A percentile compares a stretch with the other conserved stretches of the same genome.
Conservation (phyloP, 2,888 invertebrate genomes). For the Latrodectus hesperus region DNA sequence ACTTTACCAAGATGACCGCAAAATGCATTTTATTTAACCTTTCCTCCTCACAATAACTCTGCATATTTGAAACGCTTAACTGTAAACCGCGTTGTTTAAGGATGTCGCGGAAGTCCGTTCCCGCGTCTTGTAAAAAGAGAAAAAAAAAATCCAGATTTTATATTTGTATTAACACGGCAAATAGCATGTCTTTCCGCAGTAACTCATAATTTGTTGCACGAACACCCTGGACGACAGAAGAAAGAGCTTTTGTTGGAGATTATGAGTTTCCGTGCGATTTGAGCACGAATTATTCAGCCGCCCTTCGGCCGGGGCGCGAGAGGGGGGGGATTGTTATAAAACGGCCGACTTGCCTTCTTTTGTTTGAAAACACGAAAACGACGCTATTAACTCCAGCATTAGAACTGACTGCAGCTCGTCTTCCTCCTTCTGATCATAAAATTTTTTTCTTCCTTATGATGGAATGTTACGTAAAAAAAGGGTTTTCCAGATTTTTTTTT, state of each 20-base stretch:
- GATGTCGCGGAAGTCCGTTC: too few species aligned
- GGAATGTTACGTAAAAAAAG: not conserved
- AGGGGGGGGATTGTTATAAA: constrained; percentile 9
- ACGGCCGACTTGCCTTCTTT: constrained; percentile 10
- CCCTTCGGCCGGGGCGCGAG: not conserved
- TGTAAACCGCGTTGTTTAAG: too few species aligned
- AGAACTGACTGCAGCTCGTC: not conserved
- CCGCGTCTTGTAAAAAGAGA: not conserved
- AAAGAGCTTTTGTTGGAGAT: constrained; percentile 55
- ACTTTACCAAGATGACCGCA: too few species aligned
- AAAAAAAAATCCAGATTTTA: constrained; percentile 35
- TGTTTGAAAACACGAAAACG: constrained; percentile 32
- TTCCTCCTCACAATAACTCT: too few species aligned
- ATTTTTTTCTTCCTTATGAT: not conserved
- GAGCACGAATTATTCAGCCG: constrained; percentile 46
- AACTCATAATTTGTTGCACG: constrained; percentile 54
- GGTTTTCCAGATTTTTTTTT: not conserved
- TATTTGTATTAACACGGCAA: constrained; percentile 58
- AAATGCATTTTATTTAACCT: too few species aligned
- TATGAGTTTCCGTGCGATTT: constrained; percentile 58
- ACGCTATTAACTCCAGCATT: constrained; percentile 29
- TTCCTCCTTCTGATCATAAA: not conserved
- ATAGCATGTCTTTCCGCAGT: constrained; percentile 47
- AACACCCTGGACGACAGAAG: constrained; percentile 44
- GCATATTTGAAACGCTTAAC: too few species aligned